Evolutionary conservation across 2,113 vertebrate species (phyloP).

Genomic region (Mystacornis crossleyi): DNA sequence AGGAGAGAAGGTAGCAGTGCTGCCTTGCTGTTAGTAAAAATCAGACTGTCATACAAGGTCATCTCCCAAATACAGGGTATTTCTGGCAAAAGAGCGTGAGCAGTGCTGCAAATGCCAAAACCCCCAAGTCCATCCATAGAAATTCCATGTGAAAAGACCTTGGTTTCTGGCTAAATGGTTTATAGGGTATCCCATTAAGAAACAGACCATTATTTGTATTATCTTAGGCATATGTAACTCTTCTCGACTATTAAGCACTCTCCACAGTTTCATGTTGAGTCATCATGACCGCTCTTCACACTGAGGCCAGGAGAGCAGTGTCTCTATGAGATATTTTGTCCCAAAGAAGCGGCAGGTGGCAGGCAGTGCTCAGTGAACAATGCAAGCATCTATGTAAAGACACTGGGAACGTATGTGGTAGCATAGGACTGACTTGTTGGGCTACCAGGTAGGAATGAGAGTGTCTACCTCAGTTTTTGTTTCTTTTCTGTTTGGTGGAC

Average conservation of each 20-base stretch:
- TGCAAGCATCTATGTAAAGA: background rate
- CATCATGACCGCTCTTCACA: background rate
- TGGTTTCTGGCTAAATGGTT: background rate
- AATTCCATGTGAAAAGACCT: background rate
- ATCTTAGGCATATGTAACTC: background rate
- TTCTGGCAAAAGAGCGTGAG: background rate
- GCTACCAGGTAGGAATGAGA: background rate
- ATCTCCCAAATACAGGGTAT: background rate
- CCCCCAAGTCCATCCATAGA: background rate
- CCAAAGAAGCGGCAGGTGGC: background rate
- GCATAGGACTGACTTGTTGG: background rate
- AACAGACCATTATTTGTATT: background rate
- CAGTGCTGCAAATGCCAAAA: background rate
- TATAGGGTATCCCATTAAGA: background rate
- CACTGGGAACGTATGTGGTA: background rate
- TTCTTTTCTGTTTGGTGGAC: background rate
- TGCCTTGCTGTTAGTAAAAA: background rate
- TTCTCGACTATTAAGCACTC: background rate
- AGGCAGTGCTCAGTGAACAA: background rate
- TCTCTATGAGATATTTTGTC: background rate
- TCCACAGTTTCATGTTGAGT: background rate
- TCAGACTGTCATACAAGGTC: background rate
- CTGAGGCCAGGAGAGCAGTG: background rate
- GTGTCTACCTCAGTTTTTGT: background rate
- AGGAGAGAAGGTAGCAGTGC: background rate